Base-by-base conservation (phyloP, 2,797 vertebrate species). In the Alectoris magna region DNA sequence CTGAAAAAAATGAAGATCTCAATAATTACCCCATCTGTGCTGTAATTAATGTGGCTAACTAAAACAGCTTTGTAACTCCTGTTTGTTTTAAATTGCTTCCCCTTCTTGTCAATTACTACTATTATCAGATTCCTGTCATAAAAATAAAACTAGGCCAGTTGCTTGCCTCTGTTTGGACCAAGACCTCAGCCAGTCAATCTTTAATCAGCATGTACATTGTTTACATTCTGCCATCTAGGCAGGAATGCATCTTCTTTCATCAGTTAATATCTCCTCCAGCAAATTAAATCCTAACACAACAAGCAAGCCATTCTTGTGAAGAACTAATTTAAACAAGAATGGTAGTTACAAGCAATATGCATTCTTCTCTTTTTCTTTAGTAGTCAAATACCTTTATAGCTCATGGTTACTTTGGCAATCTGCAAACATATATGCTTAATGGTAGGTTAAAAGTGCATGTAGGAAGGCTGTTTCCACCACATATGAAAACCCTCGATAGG, bases 1-100 rank as follows among this genome's bases (percentile, higher is more conserved):
- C 99, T 99, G 90, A 34, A 91, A 97, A 97, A 97, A 91, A 91
- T 75, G 56, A 84, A 48, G 36, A 85, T 44, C 4, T 58, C 43
- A 84, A 88, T 80, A 68, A 95, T 59, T 66, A 94, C 49, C 41
- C 77, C 29, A 75, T 71, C 48, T 82, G 31, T 60, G 79, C 59
- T 79, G 60, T 91, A 85, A 94, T 94, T 91, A 79, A 68, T 51
- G 36, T 18, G 56, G 56, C 13, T 70, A 93, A 77, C 78, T 92
- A 90, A 92, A 95, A 74, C 84, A 93, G 69, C 48, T 78, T 93
- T 81, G 60, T 90, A 93, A 83, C n/a, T 76, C 53, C 72, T 90
- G 59, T 16, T 90, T 75, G 87, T 66, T 67, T 86, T 63, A 91
- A 90, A 92, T 82, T 76, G 73, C 80, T 92, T 87, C 29, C 38